Evolutionary conservation across 2,113 vertebrate genomes (phyloP).

Genomic region (Oncorhynchus kisutch): DNA sequence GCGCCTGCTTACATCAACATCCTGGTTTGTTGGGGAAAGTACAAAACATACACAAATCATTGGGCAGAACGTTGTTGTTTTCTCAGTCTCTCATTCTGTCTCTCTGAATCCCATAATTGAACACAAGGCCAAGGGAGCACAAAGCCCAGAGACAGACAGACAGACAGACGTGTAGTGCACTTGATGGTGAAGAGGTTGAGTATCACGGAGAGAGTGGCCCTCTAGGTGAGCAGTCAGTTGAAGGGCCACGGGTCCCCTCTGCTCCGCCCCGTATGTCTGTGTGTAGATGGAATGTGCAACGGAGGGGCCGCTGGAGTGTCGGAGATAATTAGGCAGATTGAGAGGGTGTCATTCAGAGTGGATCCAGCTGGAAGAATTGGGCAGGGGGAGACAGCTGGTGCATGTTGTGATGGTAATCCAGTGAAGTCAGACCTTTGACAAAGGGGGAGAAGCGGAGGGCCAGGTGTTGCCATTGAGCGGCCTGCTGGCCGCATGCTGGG

Average conservation of each 20-base stretch:
- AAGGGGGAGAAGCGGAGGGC: slow-evolving; percentile 71
- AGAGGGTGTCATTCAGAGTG: slow-evolving; percentile 77
- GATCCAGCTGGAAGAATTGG: slow-evolving; percentile 75
- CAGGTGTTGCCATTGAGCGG: slow-evolving; percentile 82
- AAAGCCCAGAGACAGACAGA: too few relatives aligned
- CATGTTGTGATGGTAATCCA: slow-evolving; percentile 86
- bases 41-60: too few relatives aligned
- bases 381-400: slow-evolving; percentile 77
- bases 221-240: too few relatives aligned
- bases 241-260: slow-evolving; percentile 40
- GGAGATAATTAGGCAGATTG: slow-evolving; percentile 81
- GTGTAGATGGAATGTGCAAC: slow-evolving; percentile 43
- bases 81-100: too few relatives aligned
- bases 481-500: slow-evolving; percentile 73
- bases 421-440: slow-evolving; percentile 79
- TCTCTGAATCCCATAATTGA: too few relatives aligned
- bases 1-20: neutral
- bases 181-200: too few relatives aligned
- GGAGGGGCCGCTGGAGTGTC: slow-evolving; percentile 37
- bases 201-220: too few relatives aligned
- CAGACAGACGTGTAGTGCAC: too few relatives aligned
- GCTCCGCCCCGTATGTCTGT: slow-evolving; percentile 20
- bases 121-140: too few relatives aligned
- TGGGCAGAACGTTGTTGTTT: too few relatives aligned
- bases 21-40: too few relatives aligned